Percentiles rank a stretch among this genome's conserved stretches.
Evolutionary conservation across 2,113 vertebrate genomes (phyloP).

Genomic region (Malurus alboscapulatus): DNA sequence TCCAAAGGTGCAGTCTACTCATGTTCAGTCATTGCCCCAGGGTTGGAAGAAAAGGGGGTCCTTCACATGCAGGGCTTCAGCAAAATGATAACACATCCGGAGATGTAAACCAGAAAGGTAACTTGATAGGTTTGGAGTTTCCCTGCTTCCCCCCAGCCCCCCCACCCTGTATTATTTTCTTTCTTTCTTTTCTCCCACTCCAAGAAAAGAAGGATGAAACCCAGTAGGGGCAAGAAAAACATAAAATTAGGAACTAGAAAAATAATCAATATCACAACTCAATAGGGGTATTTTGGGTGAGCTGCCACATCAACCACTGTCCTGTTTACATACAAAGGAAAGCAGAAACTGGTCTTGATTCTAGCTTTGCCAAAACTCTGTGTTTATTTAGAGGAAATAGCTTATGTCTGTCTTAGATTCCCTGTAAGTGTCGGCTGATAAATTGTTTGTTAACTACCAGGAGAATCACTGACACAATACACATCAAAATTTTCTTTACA

Average conservation of each 20-base stretch:
- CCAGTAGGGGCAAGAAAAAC: not conserved
- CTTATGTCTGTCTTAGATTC: not conserved
- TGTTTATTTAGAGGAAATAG: not conserved
- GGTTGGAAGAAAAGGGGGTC: not conserved
- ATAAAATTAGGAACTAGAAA: not conserved
- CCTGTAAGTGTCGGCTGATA: not conserved
- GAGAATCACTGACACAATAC: not conserved
- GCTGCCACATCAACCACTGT: not conserved
- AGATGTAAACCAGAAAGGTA: constrained; percentile 38
- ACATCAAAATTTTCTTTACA: not conserved
- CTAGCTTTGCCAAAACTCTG: not conserved
- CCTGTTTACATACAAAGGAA: not conserved
- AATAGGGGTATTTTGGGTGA: not conserved
- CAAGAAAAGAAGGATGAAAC: not conserved
- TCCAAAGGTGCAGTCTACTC: not conserved
- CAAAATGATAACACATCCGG: constrained; percentile 26
- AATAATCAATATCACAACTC: not conserved
- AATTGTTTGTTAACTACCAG: not conserved
- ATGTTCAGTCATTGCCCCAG: not conserved
- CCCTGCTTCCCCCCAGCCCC: not conserved
- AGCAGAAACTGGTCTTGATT: not conserved
- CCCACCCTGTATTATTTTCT: not conserved
- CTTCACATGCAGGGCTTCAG: not conserved
- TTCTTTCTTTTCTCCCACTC: not conserved
- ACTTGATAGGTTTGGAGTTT: not conserved